phyloP scores from a whole-genome alignment of 2,113 vertebrate species.

The Rhadina sibilatrix region DNA sequence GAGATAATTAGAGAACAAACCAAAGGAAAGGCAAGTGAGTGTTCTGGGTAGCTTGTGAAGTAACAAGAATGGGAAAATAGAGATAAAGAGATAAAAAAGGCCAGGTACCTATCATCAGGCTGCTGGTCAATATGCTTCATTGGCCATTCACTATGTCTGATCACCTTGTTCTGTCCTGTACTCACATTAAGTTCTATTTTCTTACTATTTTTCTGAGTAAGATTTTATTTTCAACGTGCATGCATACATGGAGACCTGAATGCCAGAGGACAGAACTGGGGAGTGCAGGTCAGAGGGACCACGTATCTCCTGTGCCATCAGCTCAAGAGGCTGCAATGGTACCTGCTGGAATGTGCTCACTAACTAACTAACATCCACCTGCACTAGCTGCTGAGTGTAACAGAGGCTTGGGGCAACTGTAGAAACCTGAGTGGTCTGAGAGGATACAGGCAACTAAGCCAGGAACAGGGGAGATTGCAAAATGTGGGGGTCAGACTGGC shows the following conservation, averaged over 20 bases:
- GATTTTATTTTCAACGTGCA: neutral
- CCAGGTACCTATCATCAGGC: neutral
- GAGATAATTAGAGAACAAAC: neutral
- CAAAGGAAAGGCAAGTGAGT: neutral
- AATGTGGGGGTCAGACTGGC: accelerated
- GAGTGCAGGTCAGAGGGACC: neutral
- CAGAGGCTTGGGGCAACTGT: neutral
- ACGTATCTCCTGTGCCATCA: accelerated
- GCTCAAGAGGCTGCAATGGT: neutral
- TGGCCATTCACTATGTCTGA: accelerated
- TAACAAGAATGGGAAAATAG: neutral
- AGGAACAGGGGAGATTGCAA: neutral
- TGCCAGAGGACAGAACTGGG: neutral
- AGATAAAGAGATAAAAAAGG: neutral
- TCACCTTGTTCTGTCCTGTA: neutral
- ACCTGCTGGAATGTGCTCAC: neutral
- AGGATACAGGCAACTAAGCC: neutral
- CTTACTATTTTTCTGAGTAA: neutral
- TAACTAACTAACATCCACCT: neutral
- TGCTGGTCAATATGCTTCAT: neutral
- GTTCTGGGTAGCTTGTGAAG: neutral
- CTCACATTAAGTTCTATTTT: neutral
- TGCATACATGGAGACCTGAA: neutral
- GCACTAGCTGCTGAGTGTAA: neutral
- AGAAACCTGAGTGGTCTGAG: neutral